Evolutionary conservation across 1,140 invertebrate species (phyloP), one percentile per base, ranked within the genome.

Genomic region (Patella vulgata): DNA sequence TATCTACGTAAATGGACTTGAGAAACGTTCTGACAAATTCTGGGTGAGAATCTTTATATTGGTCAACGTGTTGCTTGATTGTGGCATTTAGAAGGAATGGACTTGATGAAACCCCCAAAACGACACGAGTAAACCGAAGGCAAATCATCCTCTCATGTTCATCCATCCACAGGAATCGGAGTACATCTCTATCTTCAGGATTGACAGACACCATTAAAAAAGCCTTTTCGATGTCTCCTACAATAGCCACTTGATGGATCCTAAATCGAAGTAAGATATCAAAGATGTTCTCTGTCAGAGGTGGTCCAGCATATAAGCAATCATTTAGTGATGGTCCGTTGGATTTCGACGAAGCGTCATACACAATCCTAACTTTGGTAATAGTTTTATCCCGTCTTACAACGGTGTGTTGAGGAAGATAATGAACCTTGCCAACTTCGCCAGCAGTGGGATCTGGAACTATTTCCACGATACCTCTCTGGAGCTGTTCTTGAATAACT

Each of bases 401-500:
- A 23, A 43, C 25, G 8, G 42, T 8, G 42, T 19, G 14, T 21
- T 57, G 39, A 27, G 40, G 54, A 25, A 25, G 40, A 30, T 23
- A 43, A 57, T 57, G 42, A 31, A 43, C 36, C 6, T 23, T 14
- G 9, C 31, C n/a, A 17, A 23, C 9, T 23, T 36, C 30, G 19
- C 12, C 4, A n/a, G 17, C 25, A 5, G 9, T 14, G 12, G 28
- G 42, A 27, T 59, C 19, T 47, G 30, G 17, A 9, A 59, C 25
- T 17, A 47, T 31, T 36, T 59, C 56, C n/a, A 59, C 39, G 11
- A 59, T 47, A 17, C 43, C 28, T 28, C 30, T 23, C 9, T 31
- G 21, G 21, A 31, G 42, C 46, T 59, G 56, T 17, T 59, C 44
- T 39, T 47, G 17, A 36, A 59, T 59, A 23, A 59, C 47, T 28